A percentile compares a stretch with the other conserved stretches of the same genome.
These are phyloP conservation scores for Mycalesis mineus DNA, from an alignment of 2,888 invertebrate species.

Conservation along the genomic window DNA sequence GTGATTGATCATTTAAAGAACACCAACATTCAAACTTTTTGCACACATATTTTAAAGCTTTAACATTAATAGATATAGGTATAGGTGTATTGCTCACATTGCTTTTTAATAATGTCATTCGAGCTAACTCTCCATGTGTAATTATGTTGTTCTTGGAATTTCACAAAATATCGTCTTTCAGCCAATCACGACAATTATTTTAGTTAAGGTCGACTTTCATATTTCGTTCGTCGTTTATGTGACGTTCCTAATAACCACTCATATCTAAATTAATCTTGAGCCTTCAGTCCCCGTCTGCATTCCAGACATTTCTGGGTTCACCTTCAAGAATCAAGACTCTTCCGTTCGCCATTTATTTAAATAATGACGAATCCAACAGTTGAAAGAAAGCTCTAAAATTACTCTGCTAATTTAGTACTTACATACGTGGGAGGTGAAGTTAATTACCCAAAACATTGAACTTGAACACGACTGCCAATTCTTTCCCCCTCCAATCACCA, in stretches of 20 bases:
- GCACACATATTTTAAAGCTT: too few relatives aligned
- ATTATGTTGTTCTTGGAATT: too few relatives aligned
- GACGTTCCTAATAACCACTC: not conserved
- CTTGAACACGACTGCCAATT: slow-evolving; percentile 42
- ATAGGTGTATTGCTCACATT: too few relatives aligned
- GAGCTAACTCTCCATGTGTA: too few relatives aligned
- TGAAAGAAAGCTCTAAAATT: slow-evolving; percentile 5
- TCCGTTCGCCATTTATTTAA: not conserved
- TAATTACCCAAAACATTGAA: slow-evolving; percentile 66
- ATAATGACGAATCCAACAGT: not conserved
- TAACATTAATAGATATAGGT: too few relatives aligned
- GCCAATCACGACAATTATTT: not conserved
- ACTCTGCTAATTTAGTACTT: slow-evolving; percentile 47
- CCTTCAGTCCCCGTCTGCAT: not conserved
- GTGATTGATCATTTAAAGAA: too few relatives aligned
- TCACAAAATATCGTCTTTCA: too few relatives aligned
- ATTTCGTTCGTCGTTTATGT: too few relatives aligned
- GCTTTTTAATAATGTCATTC: not conserved
- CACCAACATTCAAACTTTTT: too few relatives aligned
- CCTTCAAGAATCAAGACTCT: not conserved
- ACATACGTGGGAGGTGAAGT: slow-evolving; percentile 35
- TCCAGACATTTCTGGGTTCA: not conserved
- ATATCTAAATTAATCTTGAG: not conserved
- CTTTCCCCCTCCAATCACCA: slow-evolving; percentile 9
- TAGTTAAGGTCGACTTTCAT: not conserved